Evolutionary conservation across 2,113 vertebrate genomes (phyloP).

Genomic region (Speoplatyrhinus poulsoni): DNA sequence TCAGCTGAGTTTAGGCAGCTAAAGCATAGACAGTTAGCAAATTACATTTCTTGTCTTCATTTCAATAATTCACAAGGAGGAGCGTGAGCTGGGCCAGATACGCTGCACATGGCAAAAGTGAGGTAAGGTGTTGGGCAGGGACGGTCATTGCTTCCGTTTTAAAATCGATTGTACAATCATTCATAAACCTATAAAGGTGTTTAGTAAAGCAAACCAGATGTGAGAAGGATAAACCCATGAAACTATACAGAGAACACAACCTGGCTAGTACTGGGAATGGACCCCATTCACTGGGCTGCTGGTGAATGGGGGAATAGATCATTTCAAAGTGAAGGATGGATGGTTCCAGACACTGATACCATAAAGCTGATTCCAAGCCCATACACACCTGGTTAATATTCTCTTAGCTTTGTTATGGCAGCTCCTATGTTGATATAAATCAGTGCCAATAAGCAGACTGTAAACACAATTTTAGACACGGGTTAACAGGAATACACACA

Average conservation of each 20-base stretch:
- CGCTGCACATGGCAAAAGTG: constrained; percentile 46
- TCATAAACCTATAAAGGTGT: constrained; percentile 29
- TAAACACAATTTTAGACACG: constrained; percentile 57
- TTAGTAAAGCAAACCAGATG: constrained; percentile 11
- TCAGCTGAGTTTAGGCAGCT: constrained; percentile 70
- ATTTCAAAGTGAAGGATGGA: constrained; percentile 27
- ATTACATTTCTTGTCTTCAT: constrained; percentile 75
- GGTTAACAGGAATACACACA: constrained; percentile 40
- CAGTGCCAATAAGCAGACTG: constrained; percentile 45
- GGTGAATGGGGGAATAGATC: constrained; percentile 14
- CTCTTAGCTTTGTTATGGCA: constrained; percentile 59
- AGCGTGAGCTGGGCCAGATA: constrained; percentile 41
- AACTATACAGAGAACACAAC: constrained; percentile 12
- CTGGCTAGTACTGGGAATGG: not conserved
- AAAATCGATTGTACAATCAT: constrained; percentile 20
- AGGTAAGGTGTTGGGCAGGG: constrained; percentile 33
- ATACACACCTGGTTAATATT: constrained; percentile 49
- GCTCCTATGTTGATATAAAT: constrained; percentile 65
- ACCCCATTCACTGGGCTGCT: not conserved
- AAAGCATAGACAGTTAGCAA: constrained; percentile 76
- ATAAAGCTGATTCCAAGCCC: constrained; percentile 50
- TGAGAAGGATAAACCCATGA: constrained; percentile 7
- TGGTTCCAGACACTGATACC: constrained; percentile 40
- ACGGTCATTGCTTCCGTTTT: constrained; percentile 30
- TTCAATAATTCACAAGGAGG: constrained; percentile 72